Evolutionary conservation across 2,113 vertebrate species (phyloP).

Genomic region (Syngnathus scovelli): DNA sequence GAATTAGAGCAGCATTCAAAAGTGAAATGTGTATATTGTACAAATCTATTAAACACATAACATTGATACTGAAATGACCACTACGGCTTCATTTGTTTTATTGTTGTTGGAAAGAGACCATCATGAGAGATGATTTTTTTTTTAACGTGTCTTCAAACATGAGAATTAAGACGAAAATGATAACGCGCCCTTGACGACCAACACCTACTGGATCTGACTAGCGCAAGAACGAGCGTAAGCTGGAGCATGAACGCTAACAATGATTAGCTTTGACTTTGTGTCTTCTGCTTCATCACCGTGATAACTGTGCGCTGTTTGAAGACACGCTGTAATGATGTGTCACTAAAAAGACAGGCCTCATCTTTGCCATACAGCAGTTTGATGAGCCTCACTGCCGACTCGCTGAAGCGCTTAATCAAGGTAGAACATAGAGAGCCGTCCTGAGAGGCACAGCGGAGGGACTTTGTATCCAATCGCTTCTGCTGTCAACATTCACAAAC

Average conservation of each 20-base stretch:
- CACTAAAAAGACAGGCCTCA: background rate
- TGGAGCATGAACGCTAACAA: background rate
- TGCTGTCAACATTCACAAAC: conserved; percentile 20
- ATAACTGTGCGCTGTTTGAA: conserved; percentile 18
- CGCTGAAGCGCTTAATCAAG: conserved; percentile 25
- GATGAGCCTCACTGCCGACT: conserved; percentile 8
- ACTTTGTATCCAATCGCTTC: conserved; percentile 25
- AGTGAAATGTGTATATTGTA: too few species aligned
- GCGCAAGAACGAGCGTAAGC: background rate
- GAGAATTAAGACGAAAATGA: too few species aligned
- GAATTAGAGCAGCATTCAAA: too few species aligned
- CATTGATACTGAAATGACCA: too few species aligned
- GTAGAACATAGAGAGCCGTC: conserved; percentile 7
- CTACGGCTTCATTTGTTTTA: too few species aligned
- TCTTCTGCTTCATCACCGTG: conserved; percentile 13
- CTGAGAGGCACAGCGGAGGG: conserved; percentile 6
- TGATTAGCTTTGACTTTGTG: background rate
- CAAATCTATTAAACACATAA: too few species aligned
- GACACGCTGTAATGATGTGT: conserved; percentile 22
- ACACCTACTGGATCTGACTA: background rate
- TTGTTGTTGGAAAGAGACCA: too few species aligned
- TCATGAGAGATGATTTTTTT: too few species aligned
- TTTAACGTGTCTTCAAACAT: too few species aligned
- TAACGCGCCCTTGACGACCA: too few species aligned
- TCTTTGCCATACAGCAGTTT: conserved; percentile 5